These are phyloP conservation scores for Nezara viridula DNA, from an alignment of 2,888 invertebrate species.

Conservation along the genomic window DNA sequence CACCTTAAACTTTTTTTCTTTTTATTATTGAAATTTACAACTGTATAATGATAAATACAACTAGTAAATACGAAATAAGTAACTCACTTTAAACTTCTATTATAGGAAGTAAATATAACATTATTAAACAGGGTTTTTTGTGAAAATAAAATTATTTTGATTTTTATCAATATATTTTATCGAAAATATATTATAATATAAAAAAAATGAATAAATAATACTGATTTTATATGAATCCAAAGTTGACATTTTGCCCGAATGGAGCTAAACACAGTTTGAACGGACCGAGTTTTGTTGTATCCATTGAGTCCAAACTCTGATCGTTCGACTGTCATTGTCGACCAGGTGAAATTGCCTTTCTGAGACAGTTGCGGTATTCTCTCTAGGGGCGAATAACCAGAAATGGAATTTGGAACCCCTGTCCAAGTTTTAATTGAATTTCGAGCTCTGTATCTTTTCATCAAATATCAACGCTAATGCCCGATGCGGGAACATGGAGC, in stretches of 20 bases:
- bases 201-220: too few relatives aligned
- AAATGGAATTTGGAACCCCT: slow-evolving; percentile 19
- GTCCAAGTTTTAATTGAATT: slow-evolving; percentile 35
- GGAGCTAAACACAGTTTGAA: neutral
- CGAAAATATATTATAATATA: too few relatives aligned
- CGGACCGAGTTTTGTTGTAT: neutral
- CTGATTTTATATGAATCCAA: too few relatives aligned
- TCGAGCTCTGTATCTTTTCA: neutral
- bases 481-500: neutral
- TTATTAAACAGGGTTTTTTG: too few relatives aligned
- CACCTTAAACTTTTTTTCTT: too few relatives aligned
- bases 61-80: too few relatives aligned
- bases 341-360: slow-evolving; percentile 17
- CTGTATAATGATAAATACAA: too few relatives aligned
- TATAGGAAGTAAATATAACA: too few relatives aligned
- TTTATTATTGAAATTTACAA: too few relatives aligned
- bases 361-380: slow-evolving; percentile 6
- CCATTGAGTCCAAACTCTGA: neutral
- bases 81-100: too few relatives aligned
- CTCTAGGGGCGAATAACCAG: slow-evolving; percentile 11
- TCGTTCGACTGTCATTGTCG: slow-evolving; percentile 10
- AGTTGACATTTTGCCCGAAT: neutral
- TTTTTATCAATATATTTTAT: too few relatives aligned
- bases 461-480: neutral
- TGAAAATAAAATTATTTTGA: too few relatives aligned